Evolutionary conservation across 2,797 vertebrate species (phyloP).

Genomic region (Enteromius trimaculatus): DNA sequence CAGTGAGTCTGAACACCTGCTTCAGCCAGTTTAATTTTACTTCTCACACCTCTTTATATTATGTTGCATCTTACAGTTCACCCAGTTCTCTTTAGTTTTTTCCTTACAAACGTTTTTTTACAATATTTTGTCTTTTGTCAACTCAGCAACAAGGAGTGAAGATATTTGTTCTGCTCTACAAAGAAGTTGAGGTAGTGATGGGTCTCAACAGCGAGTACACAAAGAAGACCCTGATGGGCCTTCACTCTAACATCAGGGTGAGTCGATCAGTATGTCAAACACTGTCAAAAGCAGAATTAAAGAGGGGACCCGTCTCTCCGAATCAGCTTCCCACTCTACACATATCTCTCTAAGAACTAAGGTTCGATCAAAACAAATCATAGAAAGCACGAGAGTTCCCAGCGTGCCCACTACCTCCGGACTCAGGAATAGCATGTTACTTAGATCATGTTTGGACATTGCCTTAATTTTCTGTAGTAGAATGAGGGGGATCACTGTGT

Average conservation of each 20-base stretch:
- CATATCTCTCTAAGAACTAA: constrained; percentile 64
- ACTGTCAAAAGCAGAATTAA: constrained; percentile 48
- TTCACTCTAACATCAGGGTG: constrained; percentile 68
- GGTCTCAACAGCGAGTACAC: constrained; percentile 68
- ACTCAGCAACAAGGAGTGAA: constrained; percentile 64
- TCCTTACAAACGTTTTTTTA: background rate
- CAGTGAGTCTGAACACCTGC: constrained; percentile 60
- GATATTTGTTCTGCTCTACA: constrained; percentile 66
- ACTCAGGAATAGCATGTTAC: constrained; percentile 56
- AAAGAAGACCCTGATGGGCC: constrained; percentile 64
- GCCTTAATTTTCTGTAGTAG: constrained; percentile 61
- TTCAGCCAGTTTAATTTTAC: constrained; percentile 8
- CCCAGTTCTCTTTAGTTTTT: constrained; percentile 2
- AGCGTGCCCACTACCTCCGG: constrained; percentile 61
- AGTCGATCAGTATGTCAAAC: constrained; percentile 54
- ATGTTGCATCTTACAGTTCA: background rate
- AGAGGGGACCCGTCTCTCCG: constrained; percentile 67
- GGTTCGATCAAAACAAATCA: constrained; percentile 78
- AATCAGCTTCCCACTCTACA: constrained; percentile 62
- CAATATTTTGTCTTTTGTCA: constrained; percentile 27
- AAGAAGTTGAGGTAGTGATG: constrained; percentile 65
- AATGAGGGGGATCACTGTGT: constrained; percentile 62
- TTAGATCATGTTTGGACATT: constrained; percentile 68
- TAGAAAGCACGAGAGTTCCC: constrained; percentile 66
- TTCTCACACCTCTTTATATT: background rate